Conservation (phyloP, 2,888 invertebrate species). For the Scaptomyza reducta region DNA sequence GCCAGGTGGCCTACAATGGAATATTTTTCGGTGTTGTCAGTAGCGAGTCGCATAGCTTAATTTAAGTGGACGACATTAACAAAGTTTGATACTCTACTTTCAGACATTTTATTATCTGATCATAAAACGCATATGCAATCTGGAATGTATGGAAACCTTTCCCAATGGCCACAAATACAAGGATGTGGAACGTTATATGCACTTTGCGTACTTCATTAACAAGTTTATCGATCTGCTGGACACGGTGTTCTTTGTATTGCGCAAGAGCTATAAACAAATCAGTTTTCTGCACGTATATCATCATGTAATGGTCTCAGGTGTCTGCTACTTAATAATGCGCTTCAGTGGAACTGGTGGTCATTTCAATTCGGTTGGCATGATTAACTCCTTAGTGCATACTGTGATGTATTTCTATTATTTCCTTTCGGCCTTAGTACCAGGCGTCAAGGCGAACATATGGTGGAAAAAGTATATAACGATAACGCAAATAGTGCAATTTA, state of each 20-base stretch:
- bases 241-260: slow-evolving; percentile 93
- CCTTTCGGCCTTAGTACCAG: slow-evolving; percentile 84
- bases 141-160: slow-evolving; percentile 46
- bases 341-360: slow-evolving; percentile 88
- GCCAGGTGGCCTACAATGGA: slow-evolving; percentile 41
- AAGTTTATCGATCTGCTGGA: slow-evolving; percentile 91
- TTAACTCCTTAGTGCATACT: slow-evolving; percentile 85
- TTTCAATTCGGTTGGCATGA: slow-evolving; percentile 83
- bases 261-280: slow-evolving; percentile 94
- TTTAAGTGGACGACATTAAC: not conserved
- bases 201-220: slow-evolving; percentile 72
- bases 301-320: slow-evolving; percentile 89
- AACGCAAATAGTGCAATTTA: slow-evolving; percentile 86
- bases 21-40: slow-evolving; percentile 38
- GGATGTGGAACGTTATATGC: slow-evolving; percentile 49
- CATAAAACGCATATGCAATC: slow-evolving; percentile 25
- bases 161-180: slow-evolving; percentile 33
- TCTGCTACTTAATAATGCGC: slow-evolving; percentile 90
- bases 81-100: not conserved
- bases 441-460: slow-evolving; percentile 85
- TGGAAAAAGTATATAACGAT: slow-evolving; percentile 85
- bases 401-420: slow-evolving; percentile 85
- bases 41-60: not conserved
- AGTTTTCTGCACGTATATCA: slow-evolving; percentile 95
- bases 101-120: slow-evolving; percentile 43